phyloP scores from a whole-genome alignment of 2,113 vertebrate species.

The Sisor rabdophorus region DNA sequence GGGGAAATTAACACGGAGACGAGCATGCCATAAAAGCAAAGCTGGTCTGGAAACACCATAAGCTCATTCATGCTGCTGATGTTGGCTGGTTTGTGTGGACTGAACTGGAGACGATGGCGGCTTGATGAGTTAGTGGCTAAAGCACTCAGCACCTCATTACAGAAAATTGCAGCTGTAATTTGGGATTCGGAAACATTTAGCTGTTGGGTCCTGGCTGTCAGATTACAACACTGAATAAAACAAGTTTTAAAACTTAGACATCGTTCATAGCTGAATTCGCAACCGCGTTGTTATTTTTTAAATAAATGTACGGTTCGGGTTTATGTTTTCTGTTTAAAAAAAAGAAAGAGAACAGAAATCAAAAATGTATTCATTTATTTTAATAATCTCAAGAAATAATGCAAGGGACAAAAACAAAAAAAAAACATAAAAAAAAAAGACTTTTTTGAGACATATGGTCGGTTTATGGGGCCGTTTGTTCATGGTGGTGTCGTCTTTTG shows the following conservation, averaged over 20 bases:
- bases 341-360: too few relatives aligned
- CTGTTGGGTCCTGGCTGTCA: background rate
- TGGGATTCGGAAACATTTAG: slow-evolving; percentile 3
- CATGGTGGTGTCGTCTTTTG: slow-evolving; percentile 19
- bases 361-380: slow-evolving; percentile 32
- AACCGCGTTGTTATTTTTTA: background rate
- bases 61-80: background rate
- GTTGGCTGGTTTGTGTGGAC: background rate
- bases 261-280: background rate
- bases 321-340: too few relatives aligned
- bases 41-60: background rate
- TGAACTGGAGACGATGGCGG: background rate
- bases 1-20: background rate
- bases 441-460: background rate
- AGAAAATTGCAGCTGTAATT: slow-evolving; percentile 23
- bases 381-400: slow-evolving; percentile 1
- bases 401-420: background rate
- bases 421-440: background rate
- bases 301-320: background rate
- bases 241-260: background rate
- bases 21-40: background rate
- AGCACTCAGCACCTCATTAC: slow-evolving; percentile 11
- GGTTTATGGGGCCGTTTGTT: too few relatives aligned
- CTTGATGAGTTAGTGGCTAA: slow-evolving; percentile 1
- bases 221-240: background rate